These are phyloP conservation scores for Ceratosolen solmsi DNA, from an alignment of 1,140 invertebrate genomes.

Conservation along the genomic window DNA sequence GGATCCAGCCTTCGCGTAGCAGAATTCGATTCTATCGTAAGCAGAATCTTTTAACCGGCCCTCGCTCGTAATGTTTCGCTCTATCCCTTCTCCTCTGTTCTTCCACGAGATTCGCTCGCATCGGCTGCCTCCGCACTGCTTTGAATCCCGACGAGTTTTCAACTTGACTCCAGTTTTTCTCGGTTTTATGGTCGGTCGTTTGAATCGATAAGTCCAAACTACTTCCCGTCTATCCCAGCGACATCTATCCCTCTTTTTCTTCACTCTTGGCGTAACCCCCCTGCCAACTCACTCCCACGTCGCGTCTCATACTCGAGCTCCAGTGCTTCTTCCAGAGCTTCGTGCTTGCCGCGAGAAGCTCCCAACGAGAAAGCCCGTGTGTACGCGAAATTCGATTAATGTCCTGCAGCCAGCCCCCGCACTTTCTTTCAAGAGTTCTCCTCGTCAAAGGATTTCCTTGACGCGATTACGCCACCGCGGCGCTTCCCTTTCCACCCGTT, in stretches of 20 bases:
- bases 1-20: slow-evolving; percentile 13
- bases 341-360: not conserved
- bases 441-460: slow-evolving; percentile 38
- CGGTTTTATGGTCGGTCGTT: slow-evolving; percentile 53
- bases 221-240: slow-evolving; percentile 41
- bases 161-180: slow-evolving; percentile 51
- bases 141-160: slow-evolving; percentile 51
- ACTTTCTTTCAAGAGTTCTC: slow-evolving; percentile 32
- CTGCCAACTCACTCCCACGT: not conserved
- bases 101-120: not conserved
- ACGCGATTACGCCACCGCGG: slow-evolving; percentile 8
- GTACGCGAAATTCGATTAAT: slow-evolving; percentile 60
- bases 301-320: not conserved
- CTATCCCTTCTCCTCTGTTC: not conserved
- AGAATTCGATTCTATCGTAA: slow-evolving; percentile 44
- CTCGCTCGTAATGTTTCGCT: slow-evolving; percentile 30
- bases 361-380: slow-evolving; percentile 1
- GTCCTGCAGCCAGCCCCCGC: slow-evolving; percentile 55
- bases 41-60: slow-evolving; percentile 27
- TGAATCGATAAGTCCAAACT: slow-evolving; percentile 59
- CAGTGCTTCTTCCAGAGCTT: not conserved
- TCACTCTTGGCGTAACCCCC: slow-evolving; percentile 17
- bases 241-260: slow-evolving; percentile 38
- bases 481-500: not conserved
- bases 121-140: slow-evolving; percentile 19